A percentile compares a stretch with the other conserved stretches of the same genome.
phyloP scores from a whole-genome alignment of 2,113 vertebrate species.

The Oncorhynchus gorbuscha region DNA sequence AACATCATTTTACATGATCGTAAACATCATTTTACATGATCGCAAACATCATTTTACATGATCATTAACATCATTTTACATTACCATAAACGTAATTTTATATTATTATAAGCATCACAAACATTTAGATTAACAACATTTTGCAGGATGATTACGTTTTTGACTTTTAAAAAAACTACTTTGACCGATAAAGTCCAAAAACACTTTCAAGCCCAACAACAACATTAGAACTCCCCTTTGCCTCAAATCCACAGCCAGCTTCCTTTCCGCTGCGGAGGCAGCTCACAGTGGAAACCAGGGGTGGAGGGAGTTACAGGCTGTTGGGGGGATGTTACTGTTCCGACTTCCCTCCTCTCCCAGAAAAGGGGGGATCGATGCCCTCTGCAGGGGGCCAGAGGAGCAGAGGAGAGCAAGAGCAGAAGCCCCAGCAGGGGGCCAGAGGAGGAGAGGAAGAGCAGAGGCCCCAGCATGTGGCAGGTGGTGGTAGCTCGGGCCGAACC shows the following conservation, averaged over 20 bases:
- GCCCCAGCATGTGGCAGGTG: constrained; percentile 29
- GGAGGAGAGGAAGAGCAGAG: constrained; percentile 9
- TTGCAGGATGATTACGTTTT: too few species aligned
- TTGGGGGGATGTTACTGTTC: not conserved
- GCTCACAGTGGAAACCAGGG: not conserved
- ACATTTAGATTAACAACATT: too few species aligned
- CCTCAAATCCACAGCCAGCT: not conserved
- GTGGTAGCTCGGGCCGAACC: constrained; percentile 15
- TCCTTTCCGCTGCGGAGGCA: not conserved
- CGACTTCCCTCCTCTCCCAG: not conserved
- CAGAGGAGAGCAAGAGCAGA: constrained; percentile 4
- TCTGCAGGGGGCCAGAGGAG: constrained; percentile 17
- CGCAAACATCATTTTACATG: too few species aligned
- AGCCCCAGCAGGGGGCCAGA: constrained; percentile 10
- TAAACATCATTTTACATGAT: too few species aligned
- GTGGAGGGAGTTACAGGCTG: not conserved
- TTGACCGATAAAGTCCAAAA: not conserved
- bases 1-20: too few species aligned
- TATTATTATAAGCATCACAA: too few species aligned
- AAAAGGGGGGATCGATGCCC: constrained; percentile 29
- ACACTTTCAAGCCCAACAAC: not conserved
- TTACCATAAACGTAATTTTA: too few species aligned
- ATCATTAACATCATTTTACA: too few species aligned
- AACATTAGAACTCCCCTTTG: not conserved
- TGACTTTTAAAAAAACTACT: too few species aligned